Percentiles rank a stretch among this genome's conserved stretches.
Conservation (phyloP, 1,140 invertebrate genomes). For the Apis cerana region DNA sequence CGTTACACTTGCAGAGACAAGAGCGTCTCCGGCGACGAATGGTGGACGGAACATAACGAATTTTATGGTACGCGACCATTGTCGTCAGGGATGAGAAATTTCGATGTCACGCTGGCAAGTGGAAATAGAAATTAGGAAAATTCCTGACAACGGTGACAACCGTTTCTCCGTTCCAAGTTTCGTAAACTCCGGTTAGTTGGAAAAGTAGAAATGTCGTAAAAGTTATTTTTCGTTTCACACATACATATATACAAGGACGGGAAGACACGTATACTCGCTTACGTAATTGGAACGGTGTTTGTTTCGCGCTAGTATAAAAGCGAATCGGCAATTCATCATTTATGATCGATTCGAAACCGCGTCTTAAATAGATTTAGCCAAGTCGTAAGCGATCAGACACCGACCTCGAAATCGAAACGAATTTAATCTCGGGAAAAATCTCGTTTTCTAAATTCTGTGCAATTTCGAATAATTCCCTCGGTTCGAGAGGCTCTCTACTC, state of each 20-base stretch:
- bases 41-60: not conserved
- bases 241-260: no score
- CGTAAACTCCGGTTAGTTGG: not conserved
- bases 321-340: constrained; percentile 30
- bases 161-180: not conserved
- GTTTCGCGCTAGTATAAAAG: constrained; percentile 1
- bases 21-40: not conserved
- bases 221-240: not conserved
- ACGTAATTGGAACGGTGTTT: not conserved
- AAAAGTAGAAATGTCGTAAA: constrained; percentile 5
- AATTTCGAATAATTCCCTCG: no score
- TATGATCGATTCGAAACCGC: not conserved
- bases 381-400: no score
- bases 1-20: not conserved
- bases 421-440: no score
- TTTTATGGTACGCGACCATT: not conserved
- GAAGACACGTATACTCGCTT: no score
- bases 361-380: no score
- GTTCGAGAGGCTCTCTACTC: not conserved
- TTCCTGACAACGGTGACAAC: not conserved
- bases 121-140: constrained; percentile 30
- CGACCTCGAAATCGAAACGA: no score
- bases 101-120: constrained; percentile 2
- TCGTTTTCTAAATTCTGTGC: no score
- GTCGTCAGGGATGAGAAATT: constrained; percentile 7